A percentile compares a stretch with the other conserved stretches of the same genome.
Conservation (phyloP, 2,113 vertebrate genomes). For the Junco hyemalis region DNA sequence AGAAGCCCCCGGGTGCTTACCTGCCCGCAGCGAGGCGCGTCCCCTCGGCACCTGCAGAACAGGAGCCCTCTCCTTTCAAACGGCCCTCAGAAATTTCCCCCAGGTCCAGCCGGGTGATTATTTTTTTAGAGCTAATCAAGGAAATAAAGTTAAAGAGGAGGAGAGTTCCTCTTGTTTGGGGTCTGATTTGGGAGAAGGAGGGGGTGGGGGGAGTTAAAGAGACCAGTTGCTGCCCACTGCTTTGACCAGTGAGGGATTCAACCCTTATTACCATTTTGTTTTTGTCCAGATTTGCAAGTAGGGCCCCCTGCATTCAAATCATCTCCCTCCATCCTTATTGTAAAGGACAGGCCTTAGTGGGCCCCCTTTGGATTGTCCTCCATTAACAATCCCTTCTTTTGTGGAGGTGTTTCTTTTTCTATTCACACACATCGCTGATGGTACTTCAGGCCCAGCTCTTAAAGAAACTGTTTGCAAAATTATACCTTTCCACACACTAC, state of each 20-base stretch:
- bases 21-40: neutral
- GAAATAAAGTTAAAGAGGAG: conserved; percentile 72
- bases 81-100: conserved; percentile 4
- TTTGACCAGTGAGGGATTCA: conserved; percentile 74
- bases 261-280: conserved; percentile 78
- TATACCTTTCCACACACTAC: conserved; percentile 81
- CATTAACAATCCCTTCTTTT: conserved; percentile 88
- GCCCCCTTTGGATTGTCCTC: conserved; percentile 86
- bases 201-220: conserved; percentile 57
- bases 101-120: neutral
- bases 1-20: conserved; percentile 30
- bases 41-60: conserved; percentile 7
- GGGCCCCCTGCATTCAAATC: conserved; percentile 88
- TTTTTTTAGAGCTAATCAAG: conserved; percentile 60
- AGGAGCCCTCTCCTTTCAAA: conserved; percentile 13
- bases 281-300: conserved; percentile 75
- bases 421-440: conserved; percentile 82
- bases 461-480: conserved; percentile 91
- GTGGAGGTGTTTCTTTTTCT: conserved; percentile 88
- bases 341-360: conserved; percentile 86
- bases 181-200: conserved; percentile 50
- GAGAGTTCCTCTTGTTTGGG: conserved; percentile 60
- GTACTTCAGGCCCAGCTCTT: conserved; percentile 86
- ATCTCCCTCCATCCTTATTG: conserved; percentile 86
- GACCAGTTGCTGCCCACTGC: conserved; percentile 70